Percentiles rank a stretch among this genome's conserved stretches.
phyloP scores from a whole-genome alignment of 2,113 vertebrate genomes.

The Rhinolophus sinicus region DNA sequence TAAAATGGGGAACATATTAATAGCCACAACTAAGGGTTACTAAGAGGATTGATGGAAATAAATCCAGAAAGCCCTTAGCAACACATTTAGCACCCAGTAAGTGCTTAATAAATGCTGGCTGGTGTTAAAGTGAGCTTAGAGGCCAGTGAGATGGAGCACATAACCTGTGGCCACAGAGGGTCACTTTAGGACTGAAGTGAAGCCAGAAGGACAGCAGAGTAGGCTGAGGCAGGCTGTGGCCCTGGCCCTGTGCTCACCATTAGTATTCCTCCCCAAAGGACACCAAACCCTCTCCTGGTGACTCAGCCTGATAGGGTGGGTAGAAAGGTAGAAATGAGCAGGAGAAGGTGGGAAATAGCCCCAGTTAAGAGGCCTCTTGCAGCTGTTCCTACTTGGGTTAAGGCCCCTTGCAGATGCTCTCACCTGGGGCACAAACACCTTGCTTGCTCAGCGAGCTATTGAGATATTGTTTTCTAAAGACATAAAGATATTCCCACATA shows the following conservation, averaged over 20 bases:
- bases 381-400: too few relatives aligned
- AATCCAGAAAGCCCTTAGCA: neutral
- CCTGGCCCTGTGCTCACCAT: neutral
- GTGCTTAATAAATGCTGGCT: neutral
- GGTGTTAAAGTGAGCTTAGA: neutral
- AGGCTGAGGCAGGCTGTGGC: neutral
- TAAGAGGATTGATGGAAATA: neutral
- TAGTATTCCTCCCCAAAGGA: neutral
- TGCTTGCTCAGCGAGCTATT: too few relatives aligned
- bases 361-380: too few relatives aligned
- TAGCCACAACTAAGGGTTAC: neutral
- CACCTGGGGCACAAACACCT: too few relatives aligned
- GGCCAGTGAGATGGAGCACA: neutral
- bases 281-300: neutral
- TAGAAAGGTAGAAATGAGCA: too few relatives aligned
- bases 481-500: too few relatives aligned
- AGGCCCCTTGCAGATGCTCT: too few relatives aligned
- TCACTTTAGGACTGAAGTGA: neutral
- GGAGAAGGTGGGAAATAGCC: too few relatives aligned
- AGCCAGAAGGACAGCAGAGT: neutral
- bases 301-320: neutral
- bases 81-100: neutral
- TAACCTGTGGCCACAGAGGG: neutral
- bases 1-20: neutral
- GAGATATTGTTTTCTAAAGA: too few relatives aligned